Conservation (phyloP, 2,797 vertebrate species). For the Sebastes baramenuke region DNA sequence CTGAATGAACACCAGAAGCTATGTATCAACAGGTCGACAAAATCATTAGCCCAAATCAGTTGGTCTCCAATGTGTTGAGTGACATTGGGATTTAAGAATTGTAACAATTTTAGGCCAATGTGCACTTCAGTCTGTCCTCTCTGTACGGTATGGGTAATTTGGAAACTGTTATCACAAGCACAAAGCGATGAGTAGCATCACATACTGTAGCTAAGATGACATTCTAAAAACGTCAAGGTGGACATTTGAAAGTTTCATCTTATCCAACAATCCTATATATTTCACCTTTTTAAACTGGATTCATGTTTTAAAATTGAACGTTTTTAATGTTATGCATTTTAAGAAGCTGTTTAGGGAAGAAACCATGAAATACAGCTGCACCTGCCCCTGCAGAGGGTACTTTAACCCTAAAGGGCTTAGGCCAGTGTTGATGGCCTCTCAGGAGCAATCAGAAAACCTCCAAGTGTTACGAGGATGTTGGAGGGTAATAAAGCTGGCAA, state of each 20-base stretch:
- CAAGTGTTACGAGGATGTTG: slow-evolving; percentile 10
- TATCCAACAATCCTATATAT: not conserved
- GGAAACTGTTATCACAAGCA: not conserved
- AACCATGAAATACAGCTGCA: not conserved
- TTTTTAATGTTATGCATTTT: not conserved
- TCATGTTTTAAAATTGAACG: not conserved
- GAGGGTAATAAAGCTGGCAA: slow-evolving; percentile 21
- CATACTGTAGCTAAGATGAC: not conserved
- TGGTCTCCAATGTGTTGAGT: not conserved
- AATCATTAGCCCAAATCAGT: not conserved
- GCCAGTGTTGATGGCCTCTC: slow-evolving; percentile 4
- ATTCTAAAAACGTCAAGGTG: not conserved
- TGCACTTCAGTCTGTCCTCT: not conserved
- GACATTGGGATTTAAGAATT: not conserved
- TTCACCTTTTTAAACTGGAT: not conserved
- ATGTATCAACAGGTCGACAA: not conserved
- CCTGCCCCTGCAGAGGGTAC: not conserved
- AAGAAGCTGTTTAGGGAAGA: not conserved
- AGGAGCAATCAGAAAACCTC: slow-evolving; percentile 31
- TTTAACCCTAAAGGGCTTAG: not conserved
- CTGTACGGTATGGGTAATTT: not conserved
- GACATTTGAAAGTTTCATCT: not conserved
- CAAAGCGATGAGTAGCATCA: not conserved
- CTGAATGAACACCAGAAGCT: not conserved
- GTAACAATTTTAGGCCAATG: not conserved